A percentile compares a stretch with the other conserved stretches of the same genome.
These are phyloP conservation scores for Lycocerus yunnanus DNA, from an alignment of 2,888 invertebrate species.

Conservation along the genomic window DNA sequence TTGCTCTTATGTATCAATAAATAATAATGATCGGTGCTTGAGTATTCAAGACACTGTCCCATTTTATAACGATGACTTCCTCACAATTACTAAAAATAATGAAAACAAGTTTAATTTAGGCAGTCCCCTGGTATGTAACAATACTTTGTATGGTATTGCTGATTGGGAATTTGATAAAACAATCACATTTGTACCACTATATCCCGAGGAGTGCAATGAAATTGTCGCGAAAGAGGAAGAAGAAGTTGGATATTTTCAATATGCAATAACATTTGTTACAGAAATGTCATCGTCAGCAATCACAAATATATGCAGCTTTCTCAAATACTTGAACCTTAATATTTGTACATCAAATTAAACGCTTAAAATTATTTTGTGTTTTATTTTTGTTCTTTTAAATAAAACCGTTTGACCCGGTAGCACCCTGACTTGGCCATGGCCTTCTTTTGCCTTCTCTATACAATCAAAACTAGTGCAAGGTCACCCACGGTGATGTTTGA, in stretches of 20 bases:
- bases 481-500: no score
- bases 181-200: background rate
- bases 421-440: no score
- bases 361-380: background rate
- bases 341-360: background rate
- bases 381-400: background rate
- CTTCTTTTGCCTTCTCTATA: no score
- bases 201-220: background rate
- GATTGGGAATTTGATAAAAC: constrained; percentile 4
- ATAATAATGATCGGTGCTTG: background rate
- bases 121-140: constrained; percentile 23
- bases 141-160: constrained; percentile 20
- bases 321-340: background rate
- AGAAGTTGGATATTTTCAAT: background rate
- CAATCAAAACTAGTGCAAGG: no score
- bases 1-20: constrained; percentile 19
- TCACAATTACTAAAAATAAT: constrained; percentile 14
- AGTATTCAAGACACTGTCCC: constrained; percentile 5
- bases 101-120: constrained; percentile 15
- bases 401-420: no score
- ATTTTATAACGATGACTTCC: background rate
- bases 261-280: background rate
- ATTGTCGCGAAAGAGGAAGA: background rate
- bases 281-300: no score
- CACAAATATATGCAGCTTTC: background rate